phyloP scores from a whole-genome alignment of 1,140 invertebrate species.

The Chymomyza costata region DNA sequence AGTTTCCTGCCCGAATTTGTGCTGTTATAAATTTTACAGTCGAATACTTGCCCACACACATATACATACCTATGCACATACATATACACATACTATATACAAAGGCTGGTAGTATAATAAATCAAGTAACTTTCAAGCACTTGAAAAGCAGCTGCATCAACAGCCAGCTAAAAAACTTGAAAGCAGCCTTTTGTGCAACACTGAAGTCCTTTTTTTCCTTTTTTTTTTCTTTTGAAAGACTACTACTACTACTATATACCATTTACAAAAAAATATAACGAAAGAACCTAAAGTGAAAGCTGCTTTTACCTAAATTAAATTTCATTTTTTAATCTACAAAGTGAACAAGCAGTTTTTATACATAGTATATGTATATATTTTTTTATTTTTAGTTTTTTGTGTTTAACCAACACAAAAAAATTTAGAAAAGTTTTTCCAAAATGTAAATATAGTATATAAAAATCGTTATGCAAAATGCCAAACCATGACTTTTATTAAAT shows the following conservation, averaged over 20 bases:
- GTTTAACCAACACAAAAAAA: no score
- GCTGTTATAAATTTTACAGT: constrained; percentile 44
- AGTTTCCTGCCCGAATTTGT: constrained; percentile 36
- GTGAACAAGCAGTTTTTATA: constrained; percentile 66
- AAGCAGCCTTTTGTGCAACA: no score
- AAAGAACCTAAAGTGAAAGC: constrained; percentile 53
- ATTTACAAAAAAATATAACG: constrained; percentile 27
- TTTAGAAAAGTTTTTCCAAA: constrained; percentile 24
- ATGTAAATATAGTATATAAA: no score
- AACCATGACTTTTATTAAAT: constrained; percentile 71
- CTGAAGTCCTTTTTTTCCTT: no score
- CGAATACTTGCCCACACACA: constrained; percentile 47
- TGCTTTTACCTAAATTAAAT: constrained; percentile 72
- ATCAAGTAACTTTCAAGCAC: constrained; percentile 69
- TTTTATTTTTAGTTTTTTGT: constrained; percentile 24
- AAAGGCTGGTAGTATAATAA: constrained; percentile 47
- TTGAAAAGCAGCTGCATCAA: constrained; percentile 52
- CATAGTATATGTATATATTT: no score
- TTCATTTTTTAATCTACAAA: constrained; percentile 66
- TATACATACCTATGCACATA: constrained; percentile 8
- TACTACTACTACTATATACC: constrained; percentile 21
- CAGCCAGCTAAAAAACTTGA: constrained; percentile 15
- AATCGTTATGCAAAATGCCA: constrained; percentile 40
- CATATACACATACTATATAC: neutral
- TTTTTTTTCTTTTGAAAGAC: constrained; percentile 20